Percentiles rank a stretch among this genome's conserved stretches.
phyloP scores from a whole-genome alignment of 2,888 invertebrate genomes.

The Bursaphelenchus okinawaensis region DNA sequence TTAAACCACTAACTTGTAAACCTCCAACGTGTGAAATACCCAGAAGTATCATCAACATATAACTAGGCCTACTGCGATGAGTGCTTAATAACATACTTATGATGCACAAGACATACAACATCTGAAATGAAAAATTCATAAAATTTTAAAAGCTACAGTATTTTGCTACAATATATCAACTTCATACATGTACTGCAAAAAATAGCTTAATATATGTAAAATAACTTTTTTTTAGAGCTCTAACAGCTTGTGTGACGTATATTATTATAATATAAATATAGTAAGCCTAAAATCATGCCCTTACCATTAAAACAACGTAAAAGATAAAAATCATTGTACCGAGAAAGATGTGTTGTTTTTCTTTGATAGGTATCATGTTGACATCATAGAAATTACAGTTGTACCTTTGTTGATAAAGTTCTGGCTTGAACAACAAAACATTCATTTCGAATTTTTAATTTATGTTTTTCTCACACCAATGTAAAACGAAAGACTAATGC shows the following conservation, averaged over 20 bases:
- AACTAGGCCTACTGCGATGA: background rate
- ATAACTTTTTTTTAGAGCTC: too few relatives aligned
- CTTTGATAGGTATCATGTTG: background rate
- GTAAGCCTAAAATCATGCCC: too few relatives aligned
- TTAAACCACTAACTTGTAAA: constrained; percentile 5
- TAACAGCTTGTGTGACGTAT: too few relatives aligned
- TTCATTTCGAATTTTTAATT: too few relatives aligned
- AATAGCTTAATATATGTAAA: too few relatives aligned
- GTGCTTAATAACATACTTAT: background rate
- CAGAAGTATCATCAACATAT: constrained; percentile 8
- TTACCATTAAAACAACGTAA: background rate
- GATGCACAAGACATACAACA: background rate
- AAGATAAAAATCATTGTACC: background rate
- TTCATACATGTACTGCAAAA: too few relatives aligned
- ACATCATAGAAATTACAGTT: background rate
- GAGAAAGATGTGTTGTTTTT: background rate
- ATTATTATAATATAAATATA: too few relatives aligned
- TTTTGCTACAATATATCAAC: too few relatives aligned
- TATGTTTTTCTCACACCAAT: too few relatives aligned
- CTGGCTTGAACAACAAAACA: background rate
- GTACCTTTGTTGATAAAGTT: background rate
- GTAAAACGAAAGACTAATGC: too few relatives aligned
- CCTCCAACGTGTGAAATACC: constrained; percentile 6
- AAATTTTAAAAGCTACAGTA: too few relatives aligned
- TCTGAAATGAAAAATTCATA: too few relatives aligned